Base-by-base conservation (phyloP, 2,113 vertebrate species). In the Ellobius talpinus region DNA sequence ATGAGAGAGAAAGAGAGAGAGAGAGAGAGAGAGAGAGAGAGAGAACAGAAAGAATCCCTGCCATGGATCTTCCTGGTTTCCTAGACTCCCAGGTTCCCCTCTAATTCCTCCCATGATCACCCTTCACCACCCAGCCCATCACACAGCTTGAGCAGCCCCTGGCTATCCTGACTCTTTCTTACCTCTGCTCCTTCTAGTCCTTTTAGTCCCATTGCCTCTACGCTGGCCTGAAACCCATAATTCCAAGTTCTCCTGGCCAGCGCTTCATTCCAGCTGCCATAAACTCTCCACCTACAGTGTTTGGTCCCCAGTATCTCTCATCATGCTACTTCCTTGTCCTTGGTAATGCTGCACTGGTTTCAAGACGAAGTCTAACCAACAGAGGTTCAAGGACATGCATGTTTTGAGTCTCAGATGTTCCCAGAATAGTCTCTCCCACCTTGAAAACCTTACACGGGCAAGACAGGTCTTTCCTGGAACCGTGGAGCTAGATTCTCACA, bases 401-500 rank as follows among this genome's bases (percentile, higher is more conserved):
- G 33, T 55, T 65, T 88, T 7, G 31, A 36, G 77, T 92, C 68
- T 94, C 86, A 77, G 39, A 52, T 8, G 52, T 70, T 78, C 24
- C 24, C 89, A 6, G 26, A 65, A 33, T 39, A 26, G 26, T 50
- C 9, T 76, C 14, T 90, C 39, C 19, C 26, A 90, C 84, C 3
- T 50, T 3, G 7, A 29, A 72, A 68, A 31, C 21, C 24, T 52
- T 21, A 6, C 39, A n/a, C 0, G 2, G 31, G 3, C 17, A 24
- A 47, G 65, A 11, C 7, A 65, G 58, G 63, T 70, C 11, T 24
- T 52, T n/a, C 17, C 68, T 63, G 26, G 26, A 10, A 16, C 1
- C 24, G 2, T 52, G 19, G 12, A 0, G 12, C 11, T 33, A 4
- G 6, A 2, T 36, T 39, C 72, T 23, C 16, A 23, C 7, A 29